These are phyloP conservation scores for Seriola quinqueradiata DNA, from an alignment of 2,113 vertebrate species.

Conservation along the genomic window DNA sequence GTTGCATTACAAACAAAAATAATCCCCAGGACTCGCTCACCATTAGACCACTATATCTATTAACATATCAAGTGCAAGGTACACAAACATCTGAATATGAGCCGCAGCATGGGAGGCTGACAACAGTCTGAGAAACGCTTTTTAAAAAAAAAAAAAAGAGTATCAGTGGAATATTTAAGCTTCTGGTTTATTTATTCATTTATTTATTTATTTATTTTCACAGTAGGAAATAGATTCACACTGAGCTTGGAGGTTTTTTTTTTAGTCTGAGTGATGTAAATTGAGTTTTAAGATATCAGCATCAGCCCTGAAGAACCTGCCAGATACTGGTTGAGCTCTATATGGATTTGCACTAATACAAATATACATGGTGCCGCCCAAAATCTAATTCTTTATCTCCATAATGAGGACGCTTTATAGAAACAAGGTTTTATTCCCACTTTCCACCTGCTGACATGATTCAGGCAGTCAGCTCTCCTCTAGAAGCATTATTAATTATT, in stretches of 20 bases:
- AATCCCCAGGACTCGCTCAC: constrained; percentile 57
- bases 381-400: neutral
- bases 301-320: neutral
- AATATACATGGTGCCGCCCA: neutral
- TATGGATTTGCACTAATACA: neutral
- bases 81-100: constrained; percentile 12
- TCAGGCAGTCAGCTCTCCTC: too few relatives aligned
- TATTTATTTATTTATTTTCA: too few relatives aligned
- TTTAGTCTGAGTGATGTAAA: too few relatives aligned
- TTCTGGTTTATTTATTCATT: too few relatives aligned
- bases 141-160: too few relatives aligned
- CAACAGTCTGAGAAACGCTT: neutral
- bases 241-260: too few relatives aligned
- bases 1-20: constrained; percentile 73
- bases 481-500: too few relatives aligned
- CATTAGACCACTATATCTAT: constrained; percentile 48
- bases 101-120: neutral
- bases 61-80: constrained; percentile 33
- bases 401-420: neutral
- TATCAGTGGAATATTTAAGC: too few relatives aligned
- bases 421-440: too few relatives aligned
- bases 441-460: too few relatives aligned
- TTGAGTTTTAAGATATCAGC: neutral
- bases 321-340: too few relatives aligned
- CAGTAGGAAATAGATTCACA: too few relatives aligned